phyloP scores from a whole-genome alignment of 2,113 vertebrate genomes.

The Oncorhynchus keta region DNA sequence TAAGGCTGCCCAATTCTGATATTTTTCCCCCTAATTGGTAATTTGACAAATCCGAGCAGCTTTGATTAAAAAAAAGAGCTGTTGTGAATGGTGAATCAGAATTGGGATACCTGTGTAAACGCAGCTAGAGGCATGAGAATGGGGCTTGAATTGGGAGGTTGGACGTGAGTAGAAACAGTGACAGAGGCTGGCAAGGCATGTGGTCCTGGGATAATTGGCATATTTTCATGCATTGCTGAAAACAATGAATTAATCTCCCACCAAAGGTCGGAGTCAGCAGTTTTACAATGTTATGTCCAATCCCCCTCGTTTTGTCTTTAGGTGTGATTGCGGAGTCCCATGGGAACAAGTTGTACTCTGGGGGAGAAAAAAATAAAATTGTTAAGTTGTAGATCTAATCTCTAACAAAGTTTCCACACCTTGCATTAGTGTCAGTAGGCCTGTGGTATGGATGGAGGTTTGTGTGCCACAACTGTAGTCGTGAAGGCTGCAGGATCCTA shows the following conservation, averaged over 20 bases:
- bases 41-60: no score
- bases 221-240: constrained; percentile 43
- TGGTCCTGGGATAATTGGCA: constrained; percentile 35
- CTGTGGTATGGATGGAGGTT: background rate
- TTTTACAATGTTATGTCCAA: background rate
- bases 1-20: no score
- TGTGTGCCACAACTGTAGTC: no score
- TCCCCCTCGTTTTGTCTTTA: background rate
- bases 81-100: no score
- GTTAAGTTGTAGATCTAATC: background rate
- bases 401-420: background rate
- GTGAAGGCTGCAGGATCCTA: no score
- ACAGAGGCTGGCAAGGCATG: constrained; percentile 23
- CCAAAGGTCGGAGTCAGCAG: constrained; percentile 7
- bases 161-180: constrained; percentile 21
- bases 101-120: no score
- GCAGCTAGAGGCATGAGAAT: constrained; percentile 49
- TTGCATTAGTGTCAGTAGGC: background rate
- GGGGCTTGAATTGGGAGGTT: constrained; percentile 28
- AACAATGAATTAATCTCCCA: constrained; percentile 42
- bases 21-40: no score
- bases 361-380: background rate
- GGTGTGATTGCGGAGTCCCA: no score
- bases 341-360: background rate
- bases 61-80: no score